Evolutionary conservation across 2,113 vertebrate genomes (phyloP).

Genomic region (Sphyrna mokarran): DNA sequence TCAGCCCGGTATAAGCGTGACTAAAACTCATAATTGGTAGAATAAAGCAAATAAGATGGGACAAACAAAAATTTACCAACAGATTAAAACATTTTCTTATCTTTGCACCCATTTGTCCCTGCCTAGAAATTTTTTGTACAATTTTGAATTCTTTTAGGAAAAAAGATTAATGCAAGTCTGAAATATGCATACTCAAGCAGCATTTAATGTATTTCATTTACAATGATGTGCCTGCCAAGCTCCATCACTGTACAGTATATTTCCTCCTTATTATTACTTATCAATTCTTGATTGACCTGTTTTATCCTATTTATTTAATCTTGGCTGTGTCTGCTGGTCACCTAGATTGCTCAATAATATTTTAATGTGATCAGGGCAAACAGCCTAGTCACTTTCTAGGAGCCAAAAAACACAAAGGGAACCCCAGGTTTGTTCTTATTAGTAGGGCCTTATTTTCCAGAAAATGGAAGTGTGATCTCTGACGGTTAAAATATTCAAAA

Average conservation of each 20-base stretch:
- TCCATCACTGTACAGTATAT: not conserved
- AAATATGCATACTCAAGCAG: not conserved
- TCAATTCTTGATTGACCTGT: slow-evolving; percentile 2
- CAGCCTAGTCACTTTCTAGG: not conserved
- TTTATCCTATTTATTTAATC: not conserved
- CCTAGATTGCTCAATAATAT: not conserved
- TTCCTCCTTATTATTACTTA: not conserved
- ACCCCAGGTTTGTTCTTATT: not conserved
- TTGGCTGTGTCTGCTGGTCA: not conserved
- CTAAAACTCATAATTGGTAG: not conserved
- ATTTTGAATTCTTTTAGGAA: not conserved
- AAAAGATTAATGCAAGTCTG: not conserved
- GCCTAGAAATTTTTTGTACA: not conserved
- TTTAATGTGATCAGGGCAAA: not conserved
- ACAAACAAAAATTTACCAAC: not conserved
- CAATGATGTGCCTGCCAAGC: not conserved
- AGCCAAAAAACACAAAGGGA: not conserved
- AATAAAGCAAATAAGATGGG: not conserved
- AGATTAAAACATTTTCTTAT: not conserved
- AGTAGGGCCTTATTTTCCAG: not conserved
- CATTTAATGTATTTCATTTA: slow-evolving; percentile 14
- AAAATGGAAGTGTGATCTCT: not conserved
- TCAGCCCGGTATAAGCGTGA: not conserved
- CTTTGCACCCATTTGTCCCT: not conserved
- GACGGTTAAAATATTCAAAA: not conserved